Base-by-base conservation (phyloP, 2,113 vertebrate genomes). In the Pituophis catenifer region DNA sequence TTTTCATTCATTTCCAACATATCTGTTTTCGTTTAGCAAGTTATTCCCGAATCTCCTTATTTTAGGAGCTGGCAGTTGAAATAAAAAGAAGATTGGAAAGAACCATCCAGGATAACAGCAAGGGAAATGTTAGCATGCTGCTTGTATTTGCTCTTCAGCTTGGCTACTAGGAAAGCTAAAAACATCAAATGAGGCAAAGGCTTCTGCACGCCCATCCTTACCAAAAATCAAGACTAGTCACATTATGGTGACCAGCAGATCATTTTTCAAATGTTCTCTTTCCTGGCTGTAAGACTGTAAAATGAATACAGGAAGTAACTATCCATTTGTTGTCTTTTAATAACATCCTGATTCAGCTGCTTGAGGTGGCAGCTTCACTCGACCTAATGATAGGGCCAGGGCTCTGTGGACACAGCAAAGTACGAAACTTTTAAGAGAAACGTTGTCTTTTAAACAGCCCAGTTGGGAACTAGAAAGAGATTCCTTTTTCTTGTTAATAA, bases 21-120 rank as follows among this genome's bases (percentile, higher is more conserved):
- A 93, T 5, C 92, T 65, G 33, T 89, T 93, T 92, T 86, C 50
- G 86, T 89, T 93, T 91, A 92, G 4, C 17, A 12, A 94, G n/a
- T 11, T 29, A 3, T 44, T 93, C 88, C 55, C 50, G 10, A 92
- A 88, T 5, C 48, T 89, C 23, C 52, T 55, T 88, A n/a, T 90
- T 95, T 91, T 44, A 33, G 86, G 86, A 3, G 12, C 9, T 92
- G 53, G 50, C 1, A 86, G 1, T 0, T 17, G 75, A 89, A 90
- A 75, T 52, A 0, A 90, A 48, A 29, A 29, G 38, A 87, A 87
- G 23, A 59, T 59, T 88, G 19, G 54, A 89, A 48, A 62, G 8
- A 93, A 89, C 53, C 38, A 88, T 44, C 19, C 50, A n/a, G 9
- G 12, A 89, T 38, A 87, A 75, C 9, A 29, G 1, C 21, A 94